Evolutionary conservation across 2,888 invertebrate genomes (phyloP).

Genomic region (Dendrolimus houi): DNA sequence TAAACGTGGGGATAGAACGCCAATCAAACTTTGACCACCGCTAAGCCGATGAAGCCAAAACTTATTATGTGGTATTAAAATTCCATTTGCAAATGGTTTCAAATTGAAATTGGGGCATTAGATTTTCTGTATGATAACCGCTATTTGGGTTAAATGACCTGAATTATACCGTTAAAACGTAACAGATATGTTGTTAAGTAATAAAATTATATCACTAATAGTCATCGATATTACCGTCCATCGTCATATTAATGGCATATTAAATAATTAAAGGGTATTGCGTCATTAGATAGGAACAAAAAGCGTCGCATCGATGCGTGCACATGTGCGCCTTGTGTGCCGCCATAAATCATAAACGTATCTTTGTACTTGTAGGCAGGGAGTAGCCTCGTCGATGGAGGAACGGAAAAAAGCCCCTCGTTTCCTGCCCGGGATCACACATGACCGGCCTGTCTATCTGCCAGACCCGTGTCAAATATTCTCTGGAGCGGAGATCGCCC

Average conservation of each 20-base stretch:
- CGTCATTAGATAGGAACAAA: constrained; percentile 54
- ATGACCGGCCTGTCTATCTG: constrained; percentile 77
- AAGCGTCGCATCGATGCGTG: constrained; percentile 50
- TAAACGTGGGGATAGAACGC: constrained; percentile 67
- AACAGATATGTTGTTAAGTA: constrained; percentile 4
- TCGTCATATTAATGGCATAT: constrained; percentile 43
- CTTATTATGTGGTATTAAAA: constrained; percentile 73
- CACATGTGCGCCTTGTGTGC: constrained; percentile 62
- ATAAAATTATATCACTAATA: constrained; percentile 24
- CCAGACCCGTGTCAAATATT: constrained; percentile 77
- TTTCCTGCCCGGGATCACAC: constrained; percentile 74
- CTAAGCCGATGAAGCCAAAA: constrained; percentile 65
- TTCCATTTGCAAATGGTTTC: constrained; percentile 58
- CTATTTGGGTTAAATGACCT: constrained; percentile 35
- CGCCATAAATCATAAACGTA: constrained; percentile 70
- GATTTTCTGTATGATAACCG: constrained; percentile 32
- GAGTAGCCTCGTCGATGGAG: constrained; percentile 63
- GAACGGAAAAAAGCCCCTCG: constrained; percentile 69
- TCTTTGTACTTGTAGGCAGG: constrained; percentile 56
- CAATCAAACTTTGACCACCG: constrained; percentile 73
- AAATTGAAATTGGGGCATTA: constrained; percentile 55
- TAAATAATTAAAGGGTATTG: constrained; percentile 32
- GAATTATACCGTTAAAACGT: constrained; percentile 15
- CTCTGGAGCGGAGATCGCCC: constrained; percentile 74
- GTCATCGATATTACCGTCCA: constrained; percentile 32